These are phyloP conservation scores for Rhinolophus ferrumequinum DNA, from an alignment of 2,113 vertebrate species.

Conservation along the genomic window DNA sequence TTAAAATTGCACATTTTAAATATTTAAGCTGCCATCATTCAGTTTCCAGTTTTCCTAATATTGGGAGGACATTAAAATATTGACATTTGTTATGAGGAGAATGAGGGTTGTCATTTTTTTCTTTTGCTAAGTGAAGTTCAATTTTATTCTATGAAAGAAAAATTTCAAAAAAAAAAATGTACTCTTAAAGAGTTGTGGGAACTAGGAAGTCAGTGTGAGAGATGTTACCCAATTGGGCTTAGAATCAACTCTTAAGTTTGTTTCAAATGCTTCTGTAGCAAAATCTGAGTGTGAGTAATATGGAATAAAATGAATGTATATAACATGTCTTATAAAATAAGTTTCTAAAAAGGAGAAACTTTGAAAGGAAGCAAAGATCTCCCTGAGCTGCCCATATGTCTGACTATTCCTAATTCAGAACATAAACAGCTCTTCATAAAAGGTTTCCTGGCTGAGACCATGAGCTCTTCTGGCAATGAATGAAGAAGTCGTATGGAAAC, in stretches of 20 bases:
- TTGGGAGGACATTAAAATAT: not conserved
- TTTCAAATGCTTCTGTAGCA: not conserved
- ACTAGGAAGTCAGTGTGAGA: not conserved
- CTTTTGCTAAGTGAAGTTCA: not conserved
- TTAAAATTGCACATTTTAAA: not conserved
- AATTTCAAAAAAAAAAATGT: not conserved
- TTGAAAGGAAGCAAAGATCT: not conserved
- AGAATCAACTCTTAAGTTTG: not conserved
- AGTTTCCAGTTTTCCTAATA: not conserved
- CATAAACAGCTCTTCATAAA: not conserved
- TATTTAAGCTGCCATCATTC: not conserved
- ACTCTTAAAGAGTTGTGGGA: not conserved
- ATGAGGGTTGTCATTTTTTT: not conserved
- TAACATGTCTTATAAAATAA: not conserved
- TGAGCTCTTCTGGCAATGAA: not conserved
- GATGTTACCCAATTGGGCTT: not conserved
- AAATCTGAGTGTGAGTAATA: not conserved
- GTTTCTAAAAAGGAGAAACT: not conserved
- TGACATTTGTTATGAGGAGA: not conserved
- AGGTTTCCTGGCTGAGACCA: not conserved
- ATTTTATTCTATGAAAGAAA: conserved; percentile 19
- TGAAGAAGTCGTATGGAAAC: not conserved
- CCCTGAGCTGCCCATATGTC: not conserved
- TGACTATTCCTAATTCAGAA: not conserved
- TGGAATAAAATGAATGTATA: not conserved